phyloP scores from a whole-genome alignment of 2,888 invertebrate species.

The Cyrtodaria siliqua region DNA sequence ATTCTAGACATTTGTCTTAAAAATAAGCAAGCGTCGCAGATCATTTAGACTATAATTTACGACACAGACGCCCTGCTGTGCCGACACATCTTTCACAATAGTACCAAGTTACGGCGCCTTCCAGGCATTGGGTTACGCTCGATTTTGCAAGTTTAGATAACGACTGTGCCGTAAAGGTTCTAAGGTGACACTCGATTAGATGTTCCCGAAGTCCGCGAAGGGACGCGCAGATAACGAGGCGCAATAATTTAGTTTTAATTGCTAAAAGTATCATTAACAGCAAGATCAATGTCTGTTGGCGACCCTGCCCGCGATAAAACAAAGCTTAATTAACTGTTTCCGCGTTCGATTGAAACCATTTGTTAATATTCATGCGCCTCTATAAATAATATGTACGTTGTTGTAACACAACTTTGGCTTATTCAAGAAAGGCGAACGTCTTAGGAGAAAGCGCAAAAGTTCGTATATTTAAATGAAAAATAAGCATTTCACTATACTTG shows the following conservation, averaged over 20 bases:
- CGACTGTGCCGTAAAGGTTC: slow-evolving; percentile 48
- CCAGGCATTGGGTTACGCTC: slow-evolving; percentile 52
- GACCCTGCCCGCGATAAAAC: slow-evolving; percentile 60
- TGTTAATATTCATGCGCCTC: slow-evolving; percentile 25
- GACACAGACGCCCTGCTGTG: too few relatives aligned
- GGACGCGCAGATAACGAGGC: slow-evolving; percentile 50
- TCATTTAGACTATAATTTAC: too few relatives aligned
- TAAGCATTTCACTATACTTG: too few relatives aligned
- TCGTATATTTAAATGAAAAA: too few relatives aligned
- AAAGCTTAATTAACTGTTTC: slow-evolving; percentile 57
- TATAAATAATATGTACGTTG: too few relatives aligned
- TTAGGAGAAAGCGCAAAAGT: too few relatives aligned
- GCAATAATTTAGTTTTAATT: slow-evolving; percentile 66
- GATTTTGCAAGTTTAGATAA: slow-evolving; percentile 55
- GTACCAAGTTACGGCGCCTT: slow-evolving; percentile 41
- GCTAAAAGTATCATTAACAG: slow-evolving; percentile 60
- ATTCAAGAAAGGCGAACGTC: too few relatives aligned
- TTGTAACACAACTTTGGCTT: too few relatives aligned
- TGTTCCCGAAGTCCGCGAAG: slow-evolving; percentile 43
- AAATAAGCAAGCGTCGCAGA: too few relatives aligned
- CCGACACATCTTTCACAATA: too few relatives aligned
- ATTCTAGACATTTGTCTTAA: too few relatives aligned
- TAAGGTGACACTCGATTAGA: slow-evolving; percentile 61
- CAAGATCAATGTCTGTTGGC: slow-evolving; percentile 56
- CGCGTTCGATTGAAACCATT: slow-evolving; percentile 44